phyloP scores from a whole-genome alignment of 2,113 vertebrate species.

The Carlito syrichta region DNA sequence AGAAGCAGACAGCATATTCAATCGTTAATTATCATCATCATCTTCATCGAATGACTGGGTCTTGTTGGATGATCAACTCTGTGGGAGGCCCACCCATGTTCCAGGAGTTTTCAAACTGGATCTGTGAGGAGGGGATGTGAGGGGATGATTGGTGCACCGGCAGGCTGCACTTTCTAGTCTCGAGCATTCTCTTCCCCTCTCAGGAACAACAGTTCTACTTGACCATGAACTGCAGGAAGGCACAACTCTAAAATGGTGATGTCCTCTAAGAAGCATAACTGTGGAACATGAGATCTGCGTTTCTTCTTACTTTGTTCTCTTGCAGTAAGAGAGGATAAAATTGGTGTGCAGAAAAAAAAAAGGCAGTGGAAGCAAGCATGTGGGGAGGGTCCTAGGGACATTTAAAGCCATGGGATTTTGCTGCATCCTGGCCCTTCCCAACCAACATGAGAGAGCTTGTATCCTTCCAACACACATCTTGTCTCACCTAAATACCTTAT shows the following conservation, averaged over 20 bases:
- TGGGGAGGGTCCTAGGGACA: too few relatives aligned
- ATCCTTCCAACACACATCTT: neutral
- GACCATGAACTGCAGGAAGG: too few relatives aligned
- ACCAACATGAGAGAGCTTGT: neutral
- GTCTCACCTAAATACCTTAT: neutral
- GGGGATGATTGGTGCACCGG: too few relatives aligned
- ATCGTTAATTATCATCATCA: neutral
- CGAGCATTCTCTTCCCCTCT: too few relatives aligned
- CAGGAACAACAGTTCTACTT: too few relatives aligned
- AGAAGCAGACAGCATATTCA: neutral
- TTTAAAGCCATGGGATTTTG: neutral
- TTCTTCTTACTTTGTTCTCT: neutral
- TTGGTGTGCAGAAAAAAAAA: neutral
- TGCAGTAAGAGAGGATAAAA: neutral
- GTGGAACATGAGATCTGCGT: neutral
- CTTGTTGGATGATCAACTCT: neutral
- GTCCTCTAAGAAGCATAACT: too few relatives aligned
- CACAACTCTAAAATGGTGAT: too few relatives aligned
- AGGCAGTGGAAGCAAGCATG: fast-evolving
- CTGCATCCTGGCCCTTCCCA: neutral
- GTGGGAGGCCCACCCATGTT: too few relatives aligned
- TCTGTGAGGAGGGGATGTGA: too few relatives aligned
- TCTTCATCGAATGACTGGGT: neutral
- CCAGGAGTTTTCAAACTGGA: neutral
- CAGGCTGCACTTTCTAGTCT: too few relatives aligned